Evolutionary conservation across 2,888 invertebrate genomes (phyloP).

Genomic region (Crossocerus cetratus): DNA sequence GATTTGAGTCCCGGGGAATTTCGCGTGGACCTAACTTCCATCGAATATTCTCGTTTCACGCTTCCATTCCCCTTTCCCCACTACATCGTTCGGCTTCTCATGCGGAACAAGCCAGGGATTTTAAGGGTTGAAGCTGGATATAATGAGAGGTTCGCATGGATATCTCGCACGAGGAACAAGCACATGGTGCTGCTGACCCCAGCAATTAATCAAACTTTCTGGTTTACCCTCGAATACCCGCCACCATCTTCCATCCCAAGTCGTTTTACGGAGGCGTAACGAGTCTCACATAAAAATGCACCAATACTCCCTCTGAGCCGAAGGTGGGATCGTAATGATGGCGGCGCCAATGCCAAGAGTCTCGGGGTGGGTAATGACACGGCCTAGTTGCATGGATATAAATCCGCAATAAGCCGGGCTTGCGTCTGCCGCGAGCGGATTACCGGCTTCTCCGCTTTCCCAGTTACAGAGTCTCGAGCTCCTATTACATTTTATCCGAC

Average conservation of each 20-base stretch:
- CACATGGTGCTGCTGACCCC: neutral
- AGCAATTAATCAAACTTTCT: conserved; percentile 50
- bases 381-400: no score
- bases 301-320: conserved; percentile 5
- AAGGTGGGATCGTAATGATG: no score
- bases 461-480: no score
- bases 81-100: neutral
- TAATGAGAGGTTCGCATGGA: conserved; percentile 32
- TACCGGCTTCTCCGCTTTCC: no score
- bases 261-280: neutral
- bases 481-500: no score
- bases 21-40: no score
- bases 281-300: conserved; percentile 5
- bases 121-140: conserved; percentile 24
- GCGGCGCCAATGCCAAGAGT: no score
- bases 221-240: conserved; percentile 17
- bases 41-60: conserved; percentile 10
- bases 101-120: conserved; percentile 20
- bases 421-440: no score
- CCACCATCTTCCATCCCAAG: conserved; percentile 16
- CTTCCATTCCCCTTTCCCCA: no score
- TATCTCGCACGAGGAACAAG: conserved; percentile 19
- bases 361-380: no score
- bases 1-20: no score
- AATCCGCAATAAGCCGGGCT: no score